Evolutionary conservation across 2,888 invertebrate species (phyloP), one percentile per base, ranked within the genome.

Genomic region (Hyposoter dolosus): DNA sequence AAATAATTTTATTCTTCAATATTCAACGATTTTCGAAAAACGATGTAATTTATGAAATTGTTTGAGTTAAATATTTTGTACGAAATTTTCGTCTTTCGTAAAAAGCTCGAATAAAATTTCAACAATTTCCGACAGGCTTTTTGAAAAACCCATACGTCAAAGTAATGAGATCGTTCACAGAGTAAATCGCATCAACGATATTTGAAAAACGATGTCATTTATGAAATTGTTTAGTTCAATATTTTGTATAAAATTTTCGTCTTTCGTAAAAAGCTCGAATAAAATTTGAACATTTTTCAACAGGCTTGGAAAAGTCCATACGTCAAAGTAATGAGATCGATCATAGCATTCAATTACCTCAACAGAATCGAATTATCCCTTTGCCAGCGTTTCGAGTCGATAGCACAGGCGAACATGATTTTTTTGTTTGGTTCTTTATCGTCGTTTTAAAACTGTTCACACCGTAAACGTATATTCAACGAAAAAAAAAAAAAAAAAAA

Each of bases 341-440:
- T 66, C 35, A 32, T 79, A 28, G 17, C 56, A 15, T 69, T 45
- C 45, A 89, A 71, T 92, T 94, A 94, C 94, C 94, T 94, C 84
- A 93, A 68, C 28, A 93, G 90, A 88, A 93, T 90, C 85, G 90
- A 91, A 90, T 93, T 94, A 88, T 95, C 94, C 87, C 93, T 93
- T 84, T 95, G 95, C 96, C 96, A 96, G 87, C 95, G 95, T 92
- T 96, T 94, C 71, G 95, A 95, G 87, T 96, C 96, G 83, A 94
- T 92, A 91, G 95, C 95, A 89, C 95, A 95, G 86, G 96, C 96
- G 91, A 96, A 96, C 96, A 96, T 96, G 83, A 88, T 93, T 88
- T 72, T 88, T 93, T 88, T 69, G 60, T 40, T 88, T 69, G 60
- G 23, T 40, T 53, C 28, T 72, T 45, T 32, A 6, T 45, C n/a